phyloP scores from a whole-genome alignment of 2,113 vertebrate species.

The Pterocles gutturalis region DNA sequence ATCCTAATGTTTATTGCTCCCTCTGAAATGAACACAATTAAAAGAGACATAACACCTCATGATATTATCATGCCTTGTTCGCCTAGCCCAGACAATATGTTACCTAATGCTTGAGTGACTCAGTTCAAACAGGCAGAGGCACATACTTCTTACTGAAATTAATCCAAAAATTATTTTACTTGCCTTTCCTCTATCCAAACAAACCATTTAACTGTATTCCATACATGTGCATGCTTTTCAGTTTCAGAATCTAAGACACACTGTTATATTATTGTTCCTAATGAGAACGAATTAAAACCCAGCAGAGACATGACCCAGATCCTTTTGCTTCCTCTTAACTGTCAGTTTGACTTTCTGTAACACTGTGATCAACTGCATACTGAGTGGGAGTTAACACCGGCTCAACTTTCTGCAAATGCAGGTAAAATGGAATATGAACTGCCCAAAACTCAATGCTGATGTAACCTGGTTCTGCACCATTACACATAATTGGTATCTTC shows the following conservation, averaged over 20 bases:
- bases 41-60: constrained; percentile 52
- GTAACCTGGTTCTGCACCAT: constrained; percentile 68
- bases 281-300: constrained; percentile 71
- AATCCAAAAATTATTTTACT: background rate
- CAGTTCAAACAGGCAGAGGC: background rate
- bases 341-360: constrained; percentile 69
- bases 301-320: constrained; percentile 65
- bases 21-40: constrained; percentile 69
- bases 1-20: constrained; percentile 73
- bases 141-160: background rate
- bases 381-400: constrained; percentile 69
- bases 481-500: constrained; percentile 62
- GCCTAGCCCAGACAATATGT: constrained; percentile 3
- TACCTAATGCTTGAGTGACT: background rate
- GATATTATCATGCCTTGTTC: constrained; percentile 43
- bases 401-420: constrained; percentile 62
- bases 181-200: background rate
- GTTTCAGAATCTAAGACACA: background rate
- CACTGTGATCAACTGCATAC: constrained; percentile 63
- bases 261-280: constrained; percentile 54
- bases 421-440: constrained; percentile 63
- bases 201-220: constrained; percentile 3
- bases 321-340: constrained; percentile 65
- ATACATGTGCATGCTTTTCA: constrained; percentile 35
- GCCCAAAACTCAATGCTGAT: constrained; percentile 58